Evolutionary conservation across 2,888 invertebrate species (phyloP), one percentile per base, ranked within the genome.

Genomic region (Meiosimyza platycephala): DNA sequence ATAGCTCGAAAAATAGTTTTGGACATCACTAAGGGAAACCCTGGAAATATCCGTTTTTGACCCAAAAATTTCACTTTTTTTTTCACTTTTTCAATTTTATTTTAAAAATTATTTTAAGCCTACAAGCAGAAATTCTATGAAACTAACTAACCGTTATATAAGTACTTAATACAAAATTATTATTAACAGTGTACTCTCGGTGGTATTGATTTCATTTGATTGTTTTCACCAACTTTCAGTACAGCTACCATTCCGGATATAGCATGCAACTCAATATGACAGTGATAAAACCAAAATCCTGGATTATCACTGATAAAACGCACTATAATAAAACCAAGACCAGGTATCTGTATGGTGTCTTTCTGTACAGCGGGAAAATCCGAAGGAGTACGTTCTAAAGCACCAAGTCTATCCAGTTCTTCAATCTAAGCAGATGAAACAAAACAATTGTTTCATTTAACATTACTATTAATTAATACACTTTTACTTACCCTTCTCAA

Each of bases 271-370:
- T 86, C 85, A 22, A 85, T 80, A 69, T 85, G 84, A 28, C 86
- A 85, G 33, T 85, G 85, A 54, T 81, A 85, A 68, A 82, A 75
- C 85, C 85, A 85, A 63, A 81, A 86, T 4, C 85, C 85, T 0
- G 86, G 86, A 80, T 86, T 85, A 16, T 83, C 79, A 3, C 85
- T 83, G 2, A 85, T 74, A 48, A 86, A 85, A 16, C 85, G 84
- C 3, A 85, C 16, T 6, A 85, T 86, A 3, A 85, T 80, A 50
- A 85, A 85, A 5, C 85, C 85, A 48, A 79, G 74, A 0, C 80
- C 84, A 3, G 86, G 85, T 11, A 85, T 79, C 65, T 85, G 85
- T 3, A 84, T 82, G 1, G 84, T 81, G 66, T 85, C 86, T 74
- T 86, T 86, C 22, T 82, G 80, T 2, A 85, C 85, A 5, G 85